Conservation (phyloP, 2,113 vertebrate species). For the Accipiter cooperii region DNA sequence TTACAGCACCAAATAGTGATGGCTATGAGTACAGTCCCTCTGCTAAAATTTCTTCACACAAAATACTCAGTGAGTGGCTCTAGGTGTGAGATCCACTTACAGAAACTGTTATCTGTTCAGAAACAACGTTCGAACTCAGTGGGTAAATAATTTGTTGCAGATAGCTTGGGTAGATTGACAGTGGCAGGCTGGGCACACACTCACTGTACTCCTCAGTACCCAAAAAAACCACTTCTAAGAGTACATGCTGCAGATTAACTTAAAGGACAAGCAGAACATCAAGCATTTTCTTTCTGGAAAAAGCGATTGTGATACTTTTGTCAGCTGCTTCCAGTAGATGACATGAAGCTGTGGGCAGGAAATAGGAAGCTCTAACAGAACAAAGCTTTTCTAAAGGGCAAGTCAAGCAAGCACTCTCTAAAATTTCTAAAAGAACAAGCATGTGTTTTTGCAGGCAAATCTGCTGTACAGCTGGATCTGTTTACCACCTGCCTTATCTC, state of each 20-base stretch:
- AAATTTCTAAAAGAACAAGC: conserved; percentile 40
- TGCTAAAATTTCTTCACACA: not conserved
- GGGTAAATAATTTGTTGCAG: conserved; percentile 1
- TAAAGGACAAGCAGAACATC: not conserved
- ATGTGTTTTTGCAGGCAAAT: conserved; percentile 29
- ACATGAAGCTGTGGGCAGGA: not conserved
- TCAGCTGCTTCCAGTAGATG: conserved; percentile 7
- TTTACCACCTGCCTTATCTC: conserved; percentile 65
- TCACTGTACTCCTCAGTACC: not conserved
- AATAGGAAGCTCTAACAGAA: not conserved
- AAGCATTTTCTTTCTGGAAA: not conserved
- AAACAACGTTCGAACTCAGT: not conserved
- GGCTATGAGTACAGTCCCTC: not conserved
- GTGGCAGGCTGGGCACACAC: not conserved
- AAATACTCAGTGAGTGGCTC: not conserved
- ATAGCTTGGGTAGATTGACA: not conserved
- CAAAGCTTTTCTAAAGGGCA: conserved; percentile 65
- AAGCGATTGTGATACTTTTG: not conserved
- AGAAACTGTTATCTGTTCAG: not conserved
- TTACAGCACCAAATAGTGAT: not conserved
- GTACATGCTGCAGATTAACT: not conserved
- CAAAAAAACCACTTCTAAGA: not conserved
- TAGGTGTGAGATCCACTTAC: not conserved
- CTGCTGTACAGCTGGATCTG: conserved; percentile 37
- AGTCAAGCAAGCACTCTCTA: not conserved